Percentiles rank a stretch among this genome's conserved stretches.
Evolutionary conservation across 2,888 invertebrate genomes (phyloP).

Genomic region (Allacma fusca): DNA sequence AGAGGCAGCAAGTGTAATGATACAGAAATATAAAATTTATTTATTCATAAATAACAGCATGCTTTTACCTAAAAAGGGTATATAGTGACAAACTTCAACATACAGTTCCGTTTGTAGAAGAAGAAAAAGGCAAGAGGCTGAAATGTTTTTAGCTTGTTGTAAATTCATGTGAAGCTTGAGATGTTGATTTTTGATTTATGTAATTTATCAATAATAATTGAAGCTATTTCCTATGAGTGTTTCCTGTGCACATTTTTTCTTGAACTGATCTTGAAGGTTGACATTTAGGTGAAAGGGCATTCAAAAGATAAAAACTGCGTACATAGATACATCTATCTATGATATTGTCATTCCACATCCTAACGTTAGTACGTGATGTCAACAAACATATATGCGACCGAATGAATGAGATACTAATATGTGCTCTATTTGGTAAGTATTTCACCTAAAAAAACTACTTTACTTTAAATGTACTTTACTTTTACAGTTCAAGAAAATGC

Average conservation of each 20-base stretch:
- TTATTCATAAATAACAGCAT: constrained; percentile 5
- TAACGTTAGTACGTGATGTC: too few species aligned
- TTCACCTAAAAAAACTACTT: too few species aligned
- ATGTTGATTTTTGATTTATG: background rate
- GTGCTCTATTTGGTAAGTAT: too few species aligned
- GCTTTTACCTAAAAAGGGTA: background rate
- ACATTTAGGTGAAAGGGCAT: background rate
- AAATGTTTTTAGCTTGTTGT: background rate
- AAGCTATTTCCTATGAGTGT: background rate
- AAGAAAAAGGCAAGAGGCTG: background rate
- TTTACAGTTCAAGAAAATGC: too few species aligned
- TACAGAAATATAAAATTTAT: constrained; percentile 16
- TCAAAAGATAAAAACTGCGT: background rate
- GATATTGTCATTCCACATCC: background rate
- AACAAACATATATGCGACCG: too few species aligned
- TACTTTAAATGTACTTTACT: too few species aligned
- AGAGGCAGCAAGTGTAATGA: background rate
- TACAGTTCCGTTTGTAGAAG: background rate
- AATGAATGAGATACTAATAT: too few species aligned
- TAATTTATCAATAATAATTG: background rate
- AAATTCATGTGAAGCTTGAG: background rate
- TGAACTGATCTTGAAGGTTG: background rate
- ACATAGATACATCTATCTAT: background rate
- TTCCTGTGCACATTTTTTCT: background rate
- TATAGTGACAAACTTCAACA: too few species aligned